phyloP scores from a whole-genome alignment of 2,888 invertebrate species.

The Leptopilina syphax region DNA sequence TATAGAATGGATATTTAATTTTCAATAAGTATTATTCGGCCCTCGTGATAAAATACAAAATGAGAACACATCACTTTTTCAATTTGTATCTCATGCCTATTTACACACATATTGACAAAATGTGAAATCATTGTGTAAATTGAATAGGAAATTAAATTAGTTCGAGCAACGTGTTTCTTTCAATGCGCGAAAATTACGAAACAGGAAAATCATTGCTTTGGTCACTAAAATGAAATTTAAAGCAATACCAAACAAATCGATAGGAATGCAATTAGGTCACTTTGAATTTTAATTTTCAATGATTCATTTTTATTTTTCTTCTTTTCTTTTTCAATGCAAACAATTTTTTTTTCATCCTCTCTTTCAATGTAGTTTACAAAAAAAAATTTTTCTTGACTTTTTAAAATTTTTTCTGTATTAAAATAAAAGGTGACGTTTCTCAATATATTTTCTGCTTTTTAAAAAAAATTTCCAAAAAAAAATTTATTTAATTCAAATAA shows the following conservation, averaged over 20 bases:
- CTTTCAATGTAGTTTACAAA: too few relatives aligned
- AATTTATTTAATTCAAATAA: too few relatives aligned
- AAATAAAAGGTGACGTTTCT: too few relatives aligned
- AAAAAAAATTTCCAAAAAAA: too few relatives aligned
- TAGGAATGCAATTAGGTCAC: constrained; percentile 2
- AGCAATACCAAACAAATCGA: background rate
- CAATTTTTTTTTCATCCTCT: too few relatives aligned
- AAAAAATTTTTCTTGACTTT: too few relatives aligned
- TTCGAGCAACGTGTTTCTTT: background rate
- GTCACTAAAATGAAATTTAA: background rate
- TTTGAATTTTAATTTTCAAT: constrained; percentile 7
- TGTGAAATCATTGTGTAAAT: constrained; percentile 4
- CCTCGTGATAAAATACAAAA: background rate
- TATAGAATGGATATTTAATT: background rate
- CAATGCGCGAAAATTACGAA: background rate
- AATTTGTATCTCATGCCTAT: background rate
- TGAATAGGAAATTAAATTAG: constrained; percentile 10
- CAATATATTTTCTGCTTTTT: too few relatives aligned
- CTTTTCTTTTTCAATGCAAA: background rate
- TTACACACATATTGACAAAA: background rate
- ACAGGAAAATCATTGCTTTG: background rate
- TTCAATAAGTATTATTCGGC: background rate
- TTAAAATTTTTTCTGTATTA: too few relatives aligned
- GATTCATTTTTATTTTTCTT: background rate
- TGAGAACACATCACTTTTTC: background rate